Percentiles rank a stretch among this genome's conserved stretches.
Evolutionary conservation across 1,140 invertebrate genomes (phyloP).

Genomic region (Drosophila cardini): DNA sequence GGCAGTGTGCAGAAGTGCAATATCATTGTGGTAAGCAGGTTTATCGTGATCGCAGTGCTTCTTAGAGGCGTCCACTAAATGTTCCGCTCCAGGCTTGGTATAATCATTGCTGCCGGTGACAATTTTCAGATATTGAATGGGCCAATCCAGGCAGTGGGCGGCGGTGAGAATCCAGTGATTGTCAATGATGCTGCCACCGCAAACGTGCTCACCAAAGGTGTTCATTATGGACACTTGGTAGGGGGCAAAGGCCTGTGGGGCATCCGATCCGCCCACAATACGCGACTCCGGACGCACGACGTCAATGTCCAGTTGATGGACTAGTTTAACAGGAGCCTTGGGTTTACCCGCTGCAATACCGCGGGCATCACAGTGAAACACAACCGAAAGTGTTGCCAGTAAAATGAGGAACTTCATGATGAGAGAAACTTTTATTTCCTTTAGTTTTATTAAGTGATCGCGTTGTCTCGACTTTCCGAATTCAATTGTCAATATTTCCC

Average conservation of each 20-base stretch:
- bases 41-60: conserved; percentile 74
- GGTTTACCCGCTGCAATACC: conserved; percentile 7
- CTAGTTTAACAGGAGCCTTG: not conserved
- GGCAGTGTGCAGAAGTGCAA: conserved; percentile 85
- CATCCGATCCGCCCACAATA: conserved; percentile 84
- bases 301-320: conserved; percentile 43
- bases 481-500: conserved; percentile 38
- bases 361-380: conserved; percentile 38
- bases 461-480: conserved; percentile 48
- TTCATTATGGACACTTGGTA: conserved; percentile 85
- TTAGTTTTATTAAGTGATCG: not conserved
- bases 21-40: conserved; percentile 85
- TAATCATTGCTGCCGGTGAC: conserved; percentile 72
- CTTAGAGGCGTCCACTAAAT: conserved; percentile 58
- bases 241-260: conserved; percentile 78
- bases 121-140: conserved; percentile 68
- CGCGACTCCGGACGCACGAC: conserved; percentile 55
- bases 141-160: conserved; percentile 85
- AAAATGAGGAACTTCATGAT: conserved; percentile 56
- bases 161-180: conserved; percentile 84
- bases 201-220: conserved; percentile 78
- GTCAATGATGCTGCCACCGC: conserved; percentile 84
- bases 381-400: conserved; percentile 32
- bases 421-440: not conserved
- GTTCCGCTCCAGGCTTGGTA: conserved; percentile 63